Evolutionary conservation across 2,888 invertebrate genomes (phyloP).

Genomic region (Drosophila mettleri): DNA sequence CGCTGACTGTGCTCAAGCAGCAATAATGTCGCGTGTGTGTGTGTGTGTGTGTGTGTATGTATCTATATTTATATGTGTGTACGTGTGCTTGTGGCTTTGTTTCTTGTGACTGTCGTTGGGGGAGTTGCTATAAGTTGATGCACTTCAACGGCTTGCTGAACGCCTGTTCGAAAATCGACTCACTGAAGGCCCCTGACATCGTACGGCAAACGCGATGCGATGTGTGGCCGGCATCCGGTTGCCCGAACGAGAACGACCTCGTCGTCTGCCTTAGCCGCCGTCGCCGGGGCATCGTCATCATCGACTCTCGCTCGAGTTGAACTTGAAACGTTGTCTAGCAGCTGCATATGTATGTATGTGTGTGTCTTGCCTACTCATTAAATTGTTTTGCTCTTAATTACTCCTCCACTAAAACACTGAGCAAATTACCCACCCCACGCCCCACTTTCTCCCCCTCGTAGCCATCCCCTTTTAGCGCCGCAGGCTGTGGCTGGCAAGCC

Average conservation of each 20-base stretch:
- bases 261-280: slow-evolving; percentile 14
- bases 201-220: slow-evolving; percentile 54
- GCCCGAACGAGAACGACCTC: slow-evolving; percentile 36
- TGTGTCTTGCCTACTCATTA: slow-evolving; percentile 45
- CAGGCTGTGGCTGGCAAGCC: slow-evolving; percentile 59
- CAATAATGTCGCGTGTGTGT: not conserved
- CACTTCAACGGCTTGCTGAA: slow-evolving; percentile 58
- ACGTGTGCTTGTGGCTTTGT: not conserved
- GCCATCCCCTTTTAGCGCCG: not conserved
- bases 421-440: not conserved
- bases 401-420: slow-evolving; percentile 5
- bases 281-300: not conserved
- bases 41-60: not conserved
- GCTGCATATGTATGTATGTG: not conserved
- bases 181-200: slow-evolving; percentile 82
- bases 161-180: slow-evolving; percentile 81
- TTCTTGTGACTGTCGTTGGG: slow-evolving; percentile 18
- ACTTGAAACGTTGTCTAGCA: slow-evolving; percentile 6
- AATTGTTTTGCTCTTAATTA: slow-evolving; percentile 57
- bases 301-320: not conserved
- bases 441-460: too few relatives aligned
- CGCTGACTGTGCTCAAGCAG: slow-evolving; percentile 29
- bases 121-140: slow-evolving; percentile 55
- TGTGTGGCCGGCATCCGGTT: slow-evolving; percentile 14
- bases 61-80: not conserved